Percentiles rank a stretch among this genome's conserved stretches.
Evolutionary conservation across 1,140 invertebrate species (phyloP).

Genomic region (Camponotus floridanus): DNA sequence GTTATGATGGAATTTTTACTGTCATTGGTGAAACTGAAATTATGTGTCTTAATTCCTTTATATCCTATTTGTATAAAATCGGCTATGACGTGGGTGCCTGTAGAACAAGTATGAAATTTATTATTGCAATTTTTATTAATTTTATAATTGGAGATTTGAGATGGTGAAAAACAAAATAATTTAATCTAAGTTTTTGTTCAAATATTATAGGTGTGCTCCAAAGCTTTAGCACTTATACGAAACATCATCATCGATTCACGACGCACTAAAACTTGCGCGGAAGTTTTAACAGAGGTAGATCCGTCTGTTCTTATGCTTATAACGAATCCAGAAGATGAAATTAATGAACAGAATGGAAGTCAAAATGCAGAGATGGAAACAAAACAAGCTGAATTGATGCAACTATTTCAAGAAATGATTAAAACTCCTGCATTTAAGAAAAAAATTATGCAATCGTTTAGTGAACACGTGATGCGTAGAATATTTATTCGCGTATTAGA

Average conservation of each 20-base stretch:
- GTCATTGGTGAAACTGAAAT: conserved; percentile 83
- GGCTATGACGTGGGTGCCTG: conserved; percentile 85
- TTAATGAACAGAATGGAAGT: conserved; percentile 69
- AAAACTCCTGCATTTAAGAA: conserved; percentile 78
- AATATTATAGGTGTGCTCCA: conserved; percentile 78
- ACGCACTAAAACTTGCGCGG: conserved; percentile 63
- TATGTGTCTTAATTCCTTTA: conserved; percentile 79
- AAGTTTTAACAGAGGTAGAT: conserved; percentile 80
- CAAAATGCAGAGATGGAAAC: conserved; percentile 67
- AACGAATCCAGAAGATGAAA: conserved; percentile 72
- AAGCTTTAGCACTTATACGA: conserved; percentile 82
- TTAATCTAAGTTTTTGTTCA: neutral
- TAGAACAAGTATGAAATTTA: conserved; percentile 77
- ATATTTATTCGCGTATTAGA: conserved; percentile 78
- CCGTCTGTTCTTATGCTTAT: conserved; percentile 80
- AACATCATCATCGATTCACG: conserved; percentile 79
- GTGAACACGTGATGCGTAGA: conserved; percentile 77
- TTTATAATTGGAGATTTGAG: neutral
- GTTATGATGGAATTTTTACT: conserved; percentile 86
- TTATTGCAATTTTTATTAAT: neutral
- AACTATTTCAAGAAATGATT: conserved; percentile 85
- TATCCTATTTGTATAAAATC: conserved; percentile 83
- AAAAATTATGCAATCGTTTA: conserved; percentile 82
- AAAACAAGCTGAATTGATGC: conserved; percentile 83
- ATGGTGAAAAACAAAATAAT: neutral